Conservation (phyloP, 2,797 vertebrate genomes). For the Scyliorhinus canicula region DNA sequence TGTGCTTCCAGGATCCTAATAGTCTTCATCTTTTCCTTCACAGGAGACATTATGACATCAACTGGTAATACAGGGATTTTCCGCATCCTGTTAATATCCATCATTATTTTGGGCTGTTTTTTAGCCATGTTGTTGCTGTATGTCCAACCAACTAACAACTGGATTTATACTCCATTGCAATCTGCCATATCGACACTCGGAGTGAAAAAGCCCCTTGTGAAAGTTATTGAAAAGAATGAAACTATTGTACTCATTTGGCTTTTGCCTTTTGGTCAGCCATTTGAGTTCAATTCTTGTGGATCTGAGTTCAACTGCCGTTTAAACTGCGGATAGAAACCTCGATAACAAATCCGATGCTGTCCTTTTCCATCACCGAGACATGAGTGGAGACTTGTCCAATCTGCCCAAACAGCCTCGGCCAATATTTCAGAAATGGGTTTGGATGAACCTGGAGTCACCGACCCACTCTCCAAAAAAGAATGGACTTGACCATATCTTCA, state of each 20-base stretch:
- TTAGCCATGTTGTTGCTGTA: constrained; percentile 40
- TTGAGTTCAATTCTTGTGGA: constrained; percentile 81
- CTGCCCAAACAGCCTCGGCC: no score
- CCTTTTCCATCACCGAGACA: no score
- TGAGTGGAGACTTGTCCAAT: no score
- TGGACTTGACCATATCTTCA: no score
- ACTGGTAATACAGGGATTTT: background rate
- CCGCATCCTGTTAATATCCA: background rate
- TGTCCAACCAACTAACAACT: background rate
- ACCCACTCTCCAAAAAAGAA: no score
- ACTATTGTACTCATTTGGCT: constrained; percentile 90
- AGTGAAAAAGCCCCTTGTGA: constrained; percentile 74
- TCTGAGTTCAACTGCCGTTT: constrained; percentile 83
- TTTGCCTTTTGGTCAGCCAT: constrained; percentile 92
- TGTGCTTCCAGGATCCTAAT: background rate
- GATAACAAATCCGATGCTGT: no score
- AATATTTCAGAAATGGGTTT: constrained; percentile 90
- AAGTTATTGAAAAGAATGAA: constrained; percentile 78
- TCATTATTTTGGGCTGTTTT: background rate
- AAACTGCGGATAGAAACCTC: constrained; percentile 81
- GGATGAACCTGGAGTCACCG: constrained; percentile 74
- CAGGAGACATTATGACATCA: constrained; percentile 2
- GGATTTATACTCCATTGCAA: constrained; percentile 56
- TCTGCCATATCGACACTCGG: constrained; percentile 78
- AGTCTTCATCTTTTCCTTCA: background rate